Conservation (phyloP, 2,113 vertebrate species). For the Isurus oxyrinchus region DNA sequence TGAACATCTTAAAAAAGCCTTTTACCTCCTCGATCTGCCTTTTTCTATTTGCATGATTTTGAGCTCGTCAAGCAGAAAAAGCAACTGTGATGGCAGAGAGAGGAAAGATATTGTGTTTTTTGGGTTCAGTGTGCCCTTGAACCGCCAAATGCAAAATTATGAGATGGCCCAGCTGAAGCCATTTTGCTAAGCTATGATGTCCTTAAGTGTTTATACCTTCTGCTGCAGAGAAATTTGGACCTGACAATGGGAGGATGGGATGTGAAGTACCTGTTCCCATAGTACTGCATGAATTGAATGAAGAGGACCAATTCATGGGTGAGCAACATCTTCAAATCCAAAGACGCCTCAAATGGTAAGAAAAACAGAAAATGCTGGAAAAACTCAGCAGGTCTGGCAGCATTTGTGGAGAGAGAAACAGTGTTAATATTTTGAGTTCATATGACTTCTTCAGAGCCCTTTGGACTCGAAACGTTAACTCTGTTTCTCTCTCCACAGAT, state of each 20-base stretch:
- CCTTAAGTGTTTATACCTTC: background rate
- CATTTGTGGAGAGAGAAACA: no score
- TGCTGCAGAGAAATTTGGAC: background rate
- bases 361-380: no score
- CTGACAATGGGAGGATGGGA: background rate
- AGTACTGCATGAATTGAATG: background rate
- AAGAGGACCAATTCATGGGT: background rate
- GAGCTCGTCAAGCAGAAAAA: background rate
- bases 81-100: background rate
- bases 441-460: no score
- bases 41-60: background rate
- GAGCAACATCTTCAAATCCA: background rate
- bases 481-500: no score
- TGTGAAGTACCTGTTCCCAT: background rate
- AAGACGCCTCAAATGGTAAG: background rate
- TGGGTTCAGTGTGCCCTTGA: background rate
- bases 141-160: background rate
- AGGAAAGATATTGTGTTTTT: background rate
- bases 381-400: no score
- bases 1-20: background rate
- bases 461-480: no score
- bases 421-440: no score
- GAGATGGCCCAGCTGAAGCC: background rate
- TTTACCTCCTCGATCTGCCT: background rate
- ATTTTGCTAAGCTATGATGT: background rate